Evolutionary conservation across 2,113 vertebrate genomes (phyloP).

Genomic region (Mionectes macconnelli): DNA sequence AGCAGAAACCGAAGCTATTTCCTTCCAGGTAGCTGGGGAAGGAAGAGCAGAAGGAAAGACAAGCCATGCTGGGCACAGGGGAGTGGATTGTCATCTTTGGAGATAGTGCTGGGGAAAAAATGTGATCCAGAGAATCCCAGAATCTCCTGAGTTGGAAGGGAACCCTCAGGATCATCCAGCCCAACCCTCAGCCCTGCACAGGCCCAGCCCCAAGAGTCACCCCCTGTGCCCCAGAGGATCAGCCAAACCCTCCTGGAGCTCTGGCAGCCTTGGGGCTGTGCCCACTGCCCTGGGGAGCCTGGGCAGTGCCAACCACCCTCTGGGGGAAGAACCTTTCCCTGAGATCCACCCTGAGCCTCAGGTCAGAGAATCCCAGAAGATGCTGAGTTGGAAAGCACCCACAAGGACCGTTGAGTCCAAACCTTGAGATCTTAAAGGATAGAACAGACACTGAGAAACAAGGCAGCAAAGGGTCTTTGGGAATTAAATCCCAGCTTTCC

Average conservation of each 20-base stretch:
- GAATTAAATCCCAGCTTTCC: background rate
- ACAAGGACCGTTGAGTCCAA: too few relatives aligned
- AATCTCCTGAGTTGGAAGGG: background rate
- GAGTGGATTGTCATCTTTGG: background rate
- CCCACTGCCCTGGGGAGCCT: background rate
- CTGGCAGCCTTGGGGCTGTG: background rate
- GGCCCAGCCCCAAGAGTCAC: background rate
- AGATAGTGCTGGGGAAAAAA: background rate
- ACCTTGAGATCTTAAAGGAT: background rate
- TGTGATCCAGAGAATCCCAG: rapidly evolving
- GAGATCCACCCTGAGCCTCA: background rate
- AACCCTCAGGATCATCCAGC: background rate
- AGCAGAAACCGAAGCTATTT: background rate
- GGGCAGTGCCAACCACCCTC: background rate
- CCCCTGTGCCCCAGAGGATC: background rate
- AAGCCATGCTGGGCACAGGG: too few relatives aligned
- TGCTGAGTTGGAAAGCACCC: background rate
- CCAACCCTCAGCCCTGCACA: background rate
- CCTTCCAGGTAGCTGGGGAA: background rate
- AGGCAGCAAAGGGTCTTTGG: background rate
- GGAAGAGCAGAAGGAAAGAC: background rate
- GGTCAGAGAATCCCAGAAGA: background rate
- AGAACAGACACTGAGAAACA: background rate
- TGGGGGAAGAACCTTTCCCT: background rate
- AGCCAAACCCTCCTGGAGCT: background rate